These are phyloP conservation scores for Papilio dardanus DNA, from an alignment of 1,140 invertebrate genomes.

Conservation along the genomic window DNA sequence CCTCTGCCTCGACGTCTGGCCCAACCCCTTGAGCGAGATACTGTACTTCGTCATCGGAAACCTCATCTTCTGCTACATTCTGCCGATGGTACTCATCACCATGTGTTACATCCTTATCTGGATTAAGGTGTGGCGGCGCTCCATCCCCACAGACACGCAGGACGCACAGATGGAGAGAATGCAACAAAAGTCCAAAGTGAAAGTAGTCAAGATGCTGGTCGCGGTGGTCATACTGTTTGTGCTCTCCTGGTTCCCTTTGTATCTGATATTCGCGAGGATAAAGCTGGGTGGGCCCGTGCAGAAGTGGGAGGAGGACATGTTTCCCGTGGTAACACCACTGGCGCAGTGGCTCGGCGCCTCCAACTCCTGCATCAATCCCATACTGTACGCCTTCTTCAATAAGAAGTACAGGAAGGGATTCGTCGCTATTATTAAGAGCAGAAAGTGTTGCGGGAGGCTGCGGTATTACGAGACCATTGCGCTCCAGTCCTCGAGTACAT, in stretches of 20 bases:
- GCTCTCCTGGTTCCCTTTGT: constrained; percentile 96
- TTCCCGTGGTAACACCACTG: constrained; percentile 92
- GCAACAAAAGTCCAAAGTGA: constrained; percentile 96
- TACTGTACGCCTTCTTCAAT: constrained; percentile 98
- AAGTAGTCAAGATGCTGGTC: constrained; percentile 98
- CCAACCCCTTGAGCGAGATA: constrained; percentile 89
- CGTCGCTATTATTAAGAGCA: constrained; percentile 92
- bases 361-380: constrained; percentile 98
- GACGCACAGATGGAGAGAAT: constrained; percentile 95
- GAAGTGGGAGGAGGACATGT: constrained; percentile 89
- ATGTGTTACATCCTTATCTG: constrained; percentile 97
- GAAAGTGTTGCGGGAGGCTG: constrained; percentile 91
- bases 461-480: constrained; percentile 93
- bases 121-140: constrained; percentile 93
- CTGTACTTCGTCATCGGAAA: constrained; percentile 95
- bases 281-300: constrained; percentile 89
- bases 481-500: constrained; percentile 91
- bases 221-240: constrained; percentile 97
- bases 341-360: constrained; percentile 98
- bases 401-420: constrained; percentile 98
- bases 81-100: constrained; percentile 95
- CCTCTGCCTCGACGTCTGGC: constrained; percentile 89
- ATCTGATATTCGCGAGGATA: constrained; percentile 93
- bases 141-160: constrained; percentile 95
- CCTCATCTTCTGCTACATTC: constrained; percentile 94